Conservation (phyloP, 2,888 invertebrate species). For the Endotricha flammealis region DNA sequence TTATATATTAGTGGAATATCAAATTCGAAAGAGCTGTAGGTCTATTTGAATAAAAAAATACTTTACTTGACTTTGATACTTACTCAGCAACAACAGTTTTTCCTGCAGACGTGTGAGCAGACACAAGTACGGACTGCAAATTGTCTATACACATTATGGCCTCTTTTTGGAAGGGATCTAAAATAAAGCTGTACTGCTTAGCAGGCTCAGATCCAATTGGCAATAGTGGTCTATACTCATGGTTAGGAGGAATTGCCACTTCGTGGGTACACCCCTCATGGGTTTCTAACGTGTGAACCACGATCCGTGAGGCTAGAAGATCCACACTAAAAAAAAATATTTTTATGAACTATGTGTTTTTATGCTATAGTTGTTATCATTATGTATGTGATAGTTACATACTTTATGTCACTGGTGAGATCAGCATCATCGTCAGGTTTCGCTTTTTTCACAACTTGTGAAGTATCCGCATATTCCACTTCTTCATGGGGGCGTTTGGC, state of each 20-base stretch:
- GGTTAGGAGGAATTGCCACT: conserved; percentile 94
- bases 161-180: conserved; percentile 99
- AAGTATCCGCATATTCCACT: conserved; percentile 50
- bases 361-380: no score
- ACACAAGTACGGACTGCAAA: conserved; percentile 97
- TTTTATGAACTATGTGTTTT: conserved; percentile 4
- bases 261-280: conserved; percentile 97
- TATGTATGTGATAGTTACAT: conserved; percentile 10
- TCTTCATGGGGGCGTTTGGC: conserved; percentile 58
- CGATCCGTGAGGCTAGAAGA: conserved; percentile 87
- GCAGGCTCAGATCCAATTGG: conserved; percentile 84
- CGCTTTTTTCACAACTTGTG: conserved; percentile 37
- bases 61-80: no score
- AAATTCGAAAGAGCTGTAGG: no score
- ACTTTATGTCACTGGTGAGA: conserved; percentile 59
- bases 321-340: conserved; percentile 81
- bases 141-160: conserved; percentile 98
- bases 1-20: no score
- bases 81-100: conserved; percentile 99
- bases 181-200: conserved; percentile 94
- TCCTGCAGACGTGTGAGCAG: conserved; percentile 99
- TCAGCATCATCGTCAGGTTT: conserved; percentile 54
- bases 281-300: conserved; percentile 92
- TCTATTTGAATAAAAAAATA: no score
- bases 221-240: conserved; percentile 83